Conservation (phyloP, 2,113 vertebrate genomes). For the Scartelaos histophorus region DNA sequence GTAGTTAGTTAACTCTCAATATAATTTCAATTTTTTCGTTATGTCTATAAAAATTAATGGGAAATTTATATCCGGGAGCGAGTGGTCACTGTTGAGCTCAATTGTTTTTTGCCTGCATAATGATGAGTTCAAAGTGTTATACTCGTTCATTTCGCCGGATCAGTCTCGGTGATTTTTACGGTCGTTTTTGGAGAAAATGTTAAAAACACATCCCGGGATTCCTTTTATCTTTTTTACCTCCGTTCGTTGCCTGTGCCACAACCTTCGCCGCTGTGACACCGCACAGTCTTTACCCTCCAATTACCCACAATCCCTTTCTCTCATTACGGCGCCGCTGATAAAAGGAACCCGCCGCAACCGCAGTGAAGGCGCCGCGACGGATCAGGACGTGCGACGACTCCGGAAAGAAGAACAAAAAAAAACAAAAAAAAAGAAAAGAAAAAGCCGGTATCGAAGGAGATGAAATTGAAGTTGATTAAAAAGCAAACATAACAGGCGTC, state of each 20-base stretch:
- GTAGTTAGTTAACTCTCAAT: too few relatives aligned
- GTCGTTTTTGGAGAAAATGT: background rate
- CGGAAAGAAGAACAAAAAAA: constrained; percentile 13
- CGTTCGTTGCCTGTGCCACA: constrained; percentile 42
- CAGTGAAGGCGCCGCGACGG: constrained; percentile 57
- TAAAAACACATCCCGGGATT: constrained; percentile 4
- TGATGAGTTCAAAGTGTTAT: too few relatives aligned
- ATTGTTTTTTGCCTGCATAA: too few relatives aligned
- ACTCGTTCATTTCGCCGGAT: too few relatives aligned
- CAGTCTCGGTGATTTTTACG: too few relatives aligned
- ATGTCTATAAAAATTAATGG: too few relatives aligned
- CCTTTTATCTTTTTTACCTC: constrained; percentile 20
- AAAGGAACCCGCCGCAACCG: constrained; percentile 66
- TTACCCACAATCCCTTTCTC: constrained; percentile 71
- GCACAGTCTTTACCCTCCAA: constrained; percentile 77
- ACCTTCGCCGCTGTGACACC: constrained; percentile 53
- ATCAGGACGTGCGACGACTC: constrained; percentile 57
- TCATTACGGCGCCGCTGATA: constrained; percentile 53
- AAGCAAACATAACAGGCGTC: constrained; percentile 71
- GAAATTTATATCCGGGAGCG: too few relatives aligned
- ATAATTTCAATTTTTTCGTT: too few relatives aligned
- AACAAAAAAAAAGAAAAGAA: background rate
- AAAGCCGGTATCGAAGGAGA: constrained; percentile 38
- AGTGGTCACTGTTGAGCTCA: too few relatives aligned
- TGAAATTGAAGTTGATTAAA: constrained; percentile 71